Conservation (phyloP, 1,140 invertebrate genomes). For the Hypothenemus hampei region DNA sequence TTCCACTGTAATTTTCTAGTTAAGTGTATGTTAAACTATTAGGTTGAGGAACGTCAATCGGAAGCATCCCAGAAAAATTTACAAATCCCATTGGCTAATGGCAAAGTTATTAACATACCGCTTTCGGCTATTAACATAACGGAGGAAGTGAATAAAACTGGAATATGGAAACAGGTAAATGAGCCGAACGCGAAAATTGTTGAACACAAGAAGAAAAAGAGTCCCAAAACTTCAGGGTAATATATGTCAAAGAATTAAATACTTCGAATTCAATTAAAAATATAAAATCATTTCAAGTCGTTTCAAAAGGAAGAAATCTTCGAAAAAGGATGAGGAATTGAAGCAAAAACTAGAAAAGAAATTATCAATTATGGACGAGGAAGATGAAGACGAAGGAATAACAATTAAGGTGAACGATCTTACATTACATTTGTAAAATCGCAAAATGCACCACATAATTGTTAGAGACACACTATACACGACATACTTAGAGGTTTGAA, state of each 20-base stretch:
- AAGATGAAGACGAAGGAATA: conserved; percentile 52
- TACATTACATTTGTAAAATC: conserved; percentile 34
- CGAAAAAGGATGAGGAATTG: conserved; percentile 56
- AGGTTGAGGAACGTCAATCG: conserved; percentile 11
- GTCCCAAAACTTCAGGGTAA: conserved; percentile 36
- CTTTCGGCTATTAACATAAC: conserved; percentile 84
- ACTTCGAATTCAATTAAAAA: not conserved
- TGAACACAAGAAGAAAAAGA: conserved; percentile 43
- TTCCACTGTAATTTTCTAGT: too few species aligned
- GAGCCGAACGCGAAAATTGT: conserved; percentile 50
- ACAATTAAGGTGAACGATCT: conserved; percentile 52
- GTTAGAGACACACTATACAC: too few species aligned
- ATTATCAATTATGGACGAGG: conserved; percentile 56
- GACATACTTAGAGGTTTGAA: too few species aligned
- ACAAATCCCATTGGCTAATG: conserved; percentile 83
- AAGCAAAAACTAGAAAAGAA: conserved; percentile 48
- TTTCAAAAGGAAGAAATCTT: conserved; percentile 49
- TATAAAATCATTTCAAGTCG: conserved; percentile 23
- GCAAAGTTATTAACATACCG: conserved; percentile 89
- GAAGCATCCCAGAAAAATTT: conserved; percentile 55
- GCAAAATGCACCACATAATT: too few species aligned
- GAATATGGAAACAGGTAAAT: conserved; percentile 92
- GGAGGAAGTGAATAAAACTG: conserved; percentile 88
- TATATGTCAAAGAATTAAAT: not conserved
- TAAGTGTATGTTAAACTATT: too few species aligned